Base-by-base conservation (phyloP, 2,113 vertebrate genomes). In the Cricetomys ansorgei region DNA sequence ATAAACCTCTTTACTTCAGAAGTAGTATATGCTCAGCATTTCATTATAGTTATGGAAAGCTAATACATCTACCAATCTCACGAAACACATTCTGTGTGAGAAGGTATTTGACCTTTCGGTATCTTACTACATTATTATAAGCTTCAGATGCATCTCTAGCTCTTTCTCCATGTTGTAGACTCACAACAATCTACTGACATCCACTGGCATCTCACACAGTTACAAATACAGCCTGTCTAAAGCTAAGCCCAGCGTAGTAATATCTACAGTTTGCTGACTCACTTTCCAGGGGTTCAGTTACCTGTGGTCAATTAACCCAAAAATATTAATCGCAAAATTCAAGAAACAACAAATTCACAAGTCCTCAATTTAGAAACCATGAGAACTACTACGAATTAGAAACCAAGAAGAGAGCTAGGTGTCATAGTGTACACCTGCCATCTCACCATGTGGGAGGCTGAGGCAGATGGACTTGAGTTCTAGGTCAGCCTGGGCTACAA, bases 341-440 rank as follows among this genome's bases (percentile, higher is more conserved):
- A 48, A 91, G 50, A 76, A 64, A 90, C 21, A 55, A 53, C 62
- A 29, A 64, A 94, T 76, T 48, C 34, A 16, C 50, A 76, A 69
- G 29, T 83, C 80, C 85, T 57, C 77, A 67, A 59, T 6, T 40
- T 95, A 55, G 59, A 94, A 92, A 80, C 48, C n/a, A 45, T 83
- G 48, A 65, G n/a, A 77, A 53, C 43, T 59, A 43, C 84, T n/a
- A 53, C 4, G 45, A 64, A 81, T 65, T 94, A 21, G 45, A 88
- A 91, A 93, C 79, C 67, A 23, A 40, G 34, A 67, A 50, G 37
- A 34, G 8, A 4, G 31, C 19, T 25, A 31, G 27, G 27, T 7
- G 37, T 48, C 43, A 7, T 23, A 21, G 10, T 16, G 45, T 50
- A 21, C 31, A 37, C 34, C 21, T 69, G 83, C 29, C 31, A 8